Percentiles rank a stretch among this genome's conserved stretches.
These are phyloP conservation scores for Eremophila alpestris DNA, from an alignment of 2,797 vertebrate genomes.

Conservation along the genomic window DNA sequence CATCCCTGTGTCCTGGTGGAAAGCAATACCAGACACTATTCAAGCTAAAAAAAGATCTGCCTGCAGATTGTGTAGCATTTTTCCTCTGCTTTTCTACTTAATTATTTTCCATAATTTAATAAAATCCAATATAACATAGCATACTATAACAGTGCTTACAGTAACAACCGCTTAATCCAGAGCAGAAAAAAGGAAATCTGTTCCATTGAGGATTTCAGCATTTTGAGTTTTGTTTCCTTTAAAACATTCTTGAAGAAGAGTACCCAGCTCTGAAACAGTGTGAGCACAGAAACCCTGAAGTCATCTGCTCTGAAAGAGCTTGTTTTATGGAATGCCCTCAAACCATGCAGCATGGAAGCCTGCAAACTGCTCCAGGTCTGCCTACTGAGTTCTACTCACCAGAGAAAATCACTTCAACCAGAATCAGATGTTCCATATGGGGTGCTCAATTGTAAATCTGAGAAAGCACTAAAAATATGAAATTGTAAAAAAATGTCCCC, in stretches of 20 bases:
- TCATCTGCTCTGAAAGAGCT: neutral
- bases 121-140: neutral
- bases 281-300: neutral
- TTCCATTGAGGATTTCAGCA: neutral
- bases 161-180: neutral
- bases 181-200: neutral
- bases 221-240: neutral
- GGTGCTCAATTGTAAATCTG: neutral
- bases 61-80: neutral
- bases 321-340: neutral
- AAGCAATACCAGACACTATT: neutral
- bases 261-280: neutral
- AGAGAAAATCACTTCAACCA: neutral
- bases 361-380: neutral
- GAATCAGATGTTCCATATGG: neutral
- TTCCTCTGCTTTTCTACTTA: neutral
- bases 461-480: neutral
- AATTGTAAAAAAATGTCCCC: neutral
- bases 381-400: neutral
- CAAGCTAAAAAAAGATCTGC: neutral
- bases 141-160: neutral
- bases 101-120: slow-evolving; percentile 42
- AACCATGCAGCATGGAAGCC: neutral
- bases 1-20: slow-evolving; percentile 2
- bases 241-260: neutral